These are phyloP conservation scores for Aplocera efformata DNA, from an alignment of 2,888 invertebrate species.

Conservation along the genomic window DNA sequence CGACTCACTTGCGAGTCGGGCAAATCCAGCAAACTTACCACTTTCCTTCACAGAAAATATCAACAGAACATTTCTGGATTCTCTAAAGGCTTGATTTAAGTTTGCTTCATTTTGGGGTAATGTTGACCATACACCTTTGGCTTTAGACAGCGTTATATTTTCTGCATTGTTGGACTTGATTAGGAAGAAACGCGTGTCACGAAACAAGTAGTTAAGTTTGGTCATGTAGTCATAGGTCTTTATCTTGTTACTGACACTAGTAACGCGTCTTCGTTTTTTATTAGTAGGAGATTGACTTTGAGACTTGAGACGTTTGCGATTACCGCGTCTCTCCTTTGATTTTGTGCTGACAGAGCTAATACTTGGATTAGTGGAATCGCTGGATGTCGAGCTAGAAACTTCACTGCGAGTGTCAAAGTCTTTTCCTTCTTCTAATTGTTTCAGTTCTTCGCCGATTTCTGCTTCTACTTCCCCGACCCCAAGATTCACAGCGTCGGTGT, in stretches of 20 bases:
- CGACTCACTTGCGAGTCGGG: conserved; percentile 92
- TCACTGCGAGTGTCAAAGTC: conserved; percentile 93
- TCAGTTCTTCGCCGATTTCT: conserved; percentile 90
- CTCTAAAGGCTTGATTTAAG: conserved; percentile 95
- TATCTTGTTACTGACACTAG: conserved; percentile 58
- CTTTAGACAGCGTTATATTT: conserved; percentile 96
- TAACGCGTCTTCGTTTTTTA: conserved; percentile 59
- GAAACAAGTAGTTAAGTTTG: conserved; percentile 95
- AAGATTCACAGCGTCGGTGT: conserved; percentile 83
- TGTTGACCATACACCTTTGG: conserved; percentile 98
- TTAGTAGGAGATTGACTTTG: conserved; percentile 63
- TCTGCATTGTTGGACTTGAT: conserved; percentile 99
- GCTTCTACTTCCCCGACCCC: conserved; percentile 84
- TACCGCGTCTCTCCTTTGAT: conserved; percentile 79
- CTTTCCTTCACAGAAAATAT: conserved; percentile 99
- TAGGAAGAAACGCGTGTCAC: conserved; percentile 96
- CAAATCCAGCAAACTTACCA: conserved; percentile 97
- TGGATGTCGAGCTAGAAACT: conserved; percentile 90
- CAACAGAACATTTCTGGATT: conserved; percentile 95
- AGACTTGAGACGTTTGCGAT: conserved; percentile 78
- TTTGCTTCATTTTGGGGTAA: conserved; percentile 98
- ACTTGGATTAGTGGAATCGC: conserved; percentile 86
- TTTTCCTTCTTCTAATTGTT: conserved; percentile 86
- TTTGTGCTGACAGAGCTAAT: conserved; percentile 89
- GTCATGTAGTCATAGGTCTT: conserved; percentile 92